Base-by-base conservation (phyloP, 2,113 vertebrate species). In the Zapus hudsonius region DNA sequence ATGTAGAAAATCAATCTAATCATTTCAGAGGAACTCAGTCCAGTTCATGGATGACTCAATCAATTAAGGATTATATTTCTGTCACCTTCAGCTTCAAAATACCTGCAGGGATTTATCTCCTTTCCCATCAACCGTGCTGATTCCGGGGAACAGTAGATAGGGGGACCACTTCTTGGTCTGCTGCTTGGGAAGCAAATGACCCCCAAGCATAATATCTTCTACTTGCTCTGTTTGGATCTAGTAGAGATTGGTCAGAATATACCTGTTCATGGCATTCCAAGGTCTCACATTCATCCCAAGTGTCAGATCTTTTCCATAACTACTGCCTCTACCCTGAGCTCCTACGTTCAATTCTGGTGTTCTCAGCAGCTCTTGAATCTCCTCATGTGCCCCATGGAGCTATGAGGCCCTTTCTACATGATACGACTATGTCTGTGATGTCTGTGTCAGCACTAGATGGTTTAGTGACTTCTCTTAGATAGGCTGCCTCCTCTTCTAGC, bases 1-100 rank as follows among this genome's bases (percentile, higher is more conserved):
- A 75, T n/a, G 73, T 87, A 85, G 87, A 95, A 95, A 95, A 96
- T 94, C 89, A 92, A 95, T 91, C 92, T 95, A 74, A 95, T 95
- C 90, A 87, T 96, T 94, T 91, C 76, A 82, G 84, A 94, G 93
- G 80, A 87, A 91, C 84, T 84, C 3, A 0, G 93, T 67, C 82
- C 63, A 87, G 80, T 89, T 80, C 81, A 47, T 55, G 31, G 91
- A 89, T 91, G 88, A 84, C 76, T 95, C 90, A 61, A 74, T 90
- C 94, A 89, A 81, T 84, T 81, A 79, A 81, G 86, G 63, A 92
- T 84, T 92, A 78, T 64, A 91, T 84, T 75, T 92, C 66, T 59
- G 40, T 84, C 91, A 86, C 74, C 74, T 72, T 70, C 22, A 25
- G 70, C 74, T 94, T 92, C 33, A 25, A 92, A 84, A 83, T 57